Base-by-base conservation (phyloP, 2,113 vertebrate genomes). In the Gallinago undulata region DNA sequence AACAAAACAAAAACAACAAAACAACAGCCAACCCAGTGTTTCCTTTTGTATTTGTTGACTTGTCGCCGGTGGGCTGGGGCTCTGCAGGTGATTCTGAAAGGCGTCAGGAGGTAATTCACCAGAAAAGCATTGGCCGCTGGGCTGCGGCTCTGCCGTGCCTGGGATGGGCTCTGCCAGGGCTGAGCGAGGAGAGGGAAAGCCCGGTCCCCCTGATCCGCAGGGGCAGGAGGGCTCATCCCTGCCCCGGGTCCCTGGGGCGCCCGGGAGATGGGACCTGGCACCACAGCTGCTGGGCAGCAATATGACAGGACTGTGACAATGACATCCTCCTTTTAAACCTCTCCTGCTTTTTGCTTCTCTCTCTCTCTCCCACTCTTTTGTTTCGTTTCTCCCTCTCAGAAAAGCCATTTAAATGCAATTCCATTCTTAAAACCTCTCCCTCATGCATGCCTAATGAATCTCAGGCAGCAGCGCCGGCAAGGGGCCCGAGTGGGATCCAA, bases 391-490 rank as follows among this genome's bases (percentile, higher is more conserved):
- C 89, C 96, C 97, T 97, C 98, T 98, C 97, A 97, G 98, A 97
- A 98, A 98, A 98, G 97, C 98, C 96, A 98, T 98, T 98, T 97
- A 98, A 97, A 98, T 98, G 98, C 97, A 98, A 98, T 98, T 97
- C 98, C 98, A 94, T 97, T 98, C 98, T 98, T 97, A 98, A 98
- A 95, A 92, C 97, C 87, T 97, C 96, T 97, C 97, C 98, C 97
- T 98, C 98, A 97, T 98, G 98, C 98, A 98, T 98, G 98, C 96
- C 98, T 98, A 98, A 98, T 98, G 98, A 98, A 63, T 96, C 95
- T 95, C 97, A 97, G 97, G 97, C 97, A 97, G 97, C 97, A 84
- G 97, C 96, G 97, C 94, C 95, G 96, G 97, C 97, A 98, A 97
- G 94, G 90, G 94, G 96, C 97, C 97, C 89, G 83, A 96, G 97